A percentile compares a stretch with the other conserved stretches of the same genome.
These are phyloP conservation scores for Vulpes lagopus DNA, from an alignment of 2,113 vertebrate genomes.

Conservation along the genomic window DNA sequence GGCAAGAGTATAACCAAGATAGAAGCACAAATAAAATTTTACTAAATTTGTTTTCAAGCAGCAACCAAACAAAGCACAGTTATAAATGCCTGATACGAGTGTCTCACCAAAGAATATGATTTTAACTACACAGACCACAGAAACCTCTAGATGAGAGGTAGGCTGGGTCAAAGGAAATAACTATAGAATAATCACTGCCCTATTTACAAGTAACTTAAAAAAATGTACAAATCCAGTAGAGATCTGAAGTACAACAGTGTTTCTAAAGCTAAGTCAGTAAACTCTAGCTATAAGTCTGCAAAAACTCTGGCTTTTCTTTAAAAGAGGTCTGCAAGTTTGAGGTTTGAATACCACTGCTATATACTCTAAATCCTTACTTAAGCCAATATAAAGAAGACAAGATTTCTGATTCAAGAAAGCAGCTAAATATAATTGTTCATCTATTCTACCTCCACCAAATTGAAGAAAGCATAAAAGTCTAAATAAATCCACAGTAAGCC, in stretches of 20 bases:
- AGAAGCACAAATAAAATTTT: not conserved
- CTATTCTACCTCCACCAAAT: not conserved
- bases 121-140: not conserved
- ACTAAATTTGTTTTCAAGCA: not conserved
- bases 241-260: not conserved
- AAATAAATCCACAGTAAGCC: not conserved
- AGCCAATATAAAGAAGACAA: not conserved
- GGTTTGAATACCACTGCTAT: not conserved
- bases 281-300: not conserved
- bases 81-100: not conserved
- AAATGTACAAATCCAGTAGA: not conserved
- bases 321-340: not conserved
- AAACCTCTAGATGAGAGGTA: not conserved
- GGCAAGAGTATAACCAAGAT: not conserved
- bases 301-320: not conserved
- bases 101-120: not conserved
- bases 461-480: not conserved
- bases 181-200: not conserved
- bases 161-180: not conserved
- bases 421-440: not conserved
- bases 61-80: not conserved
- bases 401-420: not conserved
- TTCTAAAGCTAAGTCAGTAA: not conserved
- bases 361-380: not conserved
- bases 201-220: not conserved